These are phyloP conservation scores for Semnopithecus entellus DNA, from an alignment of 2,113 vertebrate genomes.

Conservation along the genomic window DNA sequence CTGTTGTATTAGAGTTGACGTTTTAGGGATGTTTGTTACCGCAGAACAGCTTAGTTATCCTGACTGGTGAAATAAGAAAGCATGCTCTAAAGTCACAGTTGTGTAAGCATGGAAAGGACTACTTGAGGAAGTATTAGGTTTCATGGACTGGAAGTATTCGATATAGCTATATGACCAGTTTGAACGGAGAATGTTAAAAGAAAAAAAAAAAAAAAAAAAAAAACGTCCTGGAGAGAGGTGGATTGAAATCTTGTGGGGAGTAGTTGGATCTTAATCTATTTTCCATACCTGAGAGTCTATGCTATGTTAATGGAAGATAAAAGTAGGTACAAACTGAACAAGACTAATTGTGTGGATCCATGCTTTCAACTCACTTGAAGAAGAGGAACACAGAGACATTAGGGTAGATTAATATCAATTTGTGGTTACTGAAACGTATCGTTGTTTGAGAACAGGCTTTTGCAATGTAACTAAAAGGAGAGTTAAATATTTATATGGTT, in stretches of 20 bases:
- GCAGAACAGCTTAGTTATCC: background rate
- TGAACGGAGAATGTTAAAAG: background rate
- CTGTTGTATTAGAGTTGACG: background rate
- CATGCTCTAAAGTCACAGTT: background rate
- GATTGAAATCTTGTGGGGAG: background rate
- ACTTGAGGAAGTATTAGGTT: background rate
- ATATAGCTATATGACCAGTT: background rate
- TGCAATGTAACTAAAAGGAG: conserved; percentile 56
- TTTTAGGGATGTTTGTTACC: background rate
- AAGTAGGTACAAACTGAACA: background rate
- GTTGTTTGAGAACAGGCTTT: conserved; percentile 55
- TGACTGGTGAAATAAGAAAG: background rate
- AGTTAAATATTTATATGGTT: conserved; percentile 70
- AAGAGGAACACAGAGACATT: background rate
- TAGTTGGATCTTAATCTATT: background rate
- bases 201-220: background rate
- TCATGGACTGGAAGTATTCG: background rate
- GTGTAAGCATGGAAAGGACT: background rate
- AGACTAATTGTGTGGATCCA: background rate
- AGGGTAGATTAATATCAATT: conserved; percentile 3
- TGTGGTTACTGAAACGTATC: conserved; percentile 46
- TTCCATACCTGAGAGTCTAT: background rate
- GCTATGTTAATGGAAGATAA: background rate
- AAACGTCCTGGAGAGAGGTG: rapidly evolving
- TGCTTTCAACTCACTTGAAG: background rate